Evolutionary conservation across 2,113 vertebrate genomes (phyloP).

Genomic region (Ancistrus triradiatus): DNA sequence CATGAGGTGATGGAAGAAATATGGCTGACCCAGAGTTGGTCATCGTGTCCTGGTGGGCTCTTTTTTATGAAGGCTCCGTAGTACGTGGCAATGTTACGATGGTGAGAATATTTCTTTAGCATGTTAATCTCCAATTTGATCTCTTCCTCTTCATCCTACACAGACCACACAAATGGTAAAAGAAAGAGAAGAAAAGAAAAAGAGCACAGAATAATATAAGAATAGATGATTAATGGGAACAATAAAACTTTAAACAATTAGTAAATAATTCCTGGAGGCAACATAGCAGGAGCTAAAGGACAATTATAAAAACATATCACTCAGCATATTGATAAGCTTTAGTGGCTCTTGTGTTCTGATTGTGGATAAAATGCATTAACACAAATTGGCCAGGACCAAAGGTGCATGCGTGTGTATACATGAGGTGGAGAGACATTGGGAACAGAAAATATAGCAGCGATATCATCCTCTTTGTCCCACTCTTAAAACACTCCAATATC

Average conservation of each 20-base stretch:
- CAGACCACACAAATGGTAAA: neutral
- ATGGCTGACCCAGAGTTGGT: slow-evolving; percentile 91
- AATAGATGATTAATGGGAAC: too few relatives aligned
- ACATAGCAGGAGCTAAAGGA: neutral
- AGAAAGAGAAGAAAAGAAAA: neutral
- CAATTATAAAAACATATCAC: neutral
- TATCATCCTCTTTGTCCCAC: slow-evolving; percentile 2
- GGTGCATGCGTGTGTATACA: neutral
- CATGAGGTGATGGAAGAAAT: neutral
- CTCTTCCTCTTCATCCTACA: slow-evolving; percentile 97
- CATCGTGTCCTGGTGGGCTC: slow-evolving; percentile 94
- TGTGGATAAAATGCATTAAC: neutral
- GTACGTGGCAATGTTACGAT: slow-evolving; percentile 98
- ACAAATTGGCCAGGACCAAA: neutral
- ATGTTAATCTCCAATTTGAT: slow-evolving; percentile 99
- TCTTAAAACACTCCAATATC: slow-evolving; percentile 42
- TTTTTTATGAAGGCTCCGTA: slow-evolving; percentile 99
- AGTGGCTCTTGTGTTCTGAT: neutral
- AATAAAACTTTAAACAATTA: too few relatives aligned
- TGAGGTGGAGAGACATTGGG: slow-evolving; percentile 9
- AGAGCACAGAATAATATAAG: neutral
- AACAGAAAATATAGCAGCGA: slow-evolving; percentile 33
- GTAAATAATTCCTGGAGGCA: neutral
- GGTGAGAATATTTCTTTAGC: slow-evolving; percentile 98
- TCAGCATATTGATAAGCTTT: slow-evolving; percentile 1